Evolutionary conservation across 2,113 vertebrate species (phyloP).

Genomic region (Taxidea taxus): DNA sequence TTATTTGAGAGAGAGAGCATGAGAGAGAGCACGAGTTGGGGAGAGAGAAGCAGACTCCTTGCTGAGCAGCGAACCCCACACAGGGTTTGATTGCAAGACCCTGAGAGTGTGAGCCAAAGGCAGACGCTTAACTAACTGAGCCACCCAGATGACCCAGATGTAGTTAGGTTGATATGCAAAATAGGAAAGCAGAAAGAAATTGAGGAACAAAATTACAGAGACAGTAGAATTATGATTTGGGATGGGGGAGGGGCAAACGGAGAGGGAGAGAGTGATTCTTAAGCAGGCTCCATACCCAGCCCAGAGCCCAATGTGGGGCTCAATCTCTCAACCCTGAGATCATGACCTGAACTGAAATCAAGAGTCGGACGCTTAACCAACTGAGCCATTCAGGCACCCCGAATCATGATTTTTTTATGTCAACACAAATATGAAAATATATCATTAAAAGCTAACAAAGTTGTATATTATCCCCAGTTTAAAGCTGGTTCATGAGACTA

Average conservation of each 20-base stretch:
- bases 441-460: not conserved
- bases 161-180: not conserved
- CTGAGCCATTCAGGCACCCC: not conserved
- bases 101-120: no score
- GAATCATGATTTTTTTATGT: not conserved
- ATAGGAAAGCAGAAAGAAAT: slow-evolving; percentile 7
- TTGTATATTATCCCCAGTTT: slow-evolving; percentile 11
- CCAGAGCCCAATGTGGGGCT: not conserved
- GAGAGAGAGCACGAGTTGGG: no score
- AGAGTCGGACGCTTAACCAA: not conserved
- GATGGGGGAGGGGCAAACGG: not conserved
- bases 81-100: no score
- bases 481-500: slow-evolving; percentile 6
- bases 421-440: not conserved
- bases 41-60: no score
- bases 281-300: not conserved
- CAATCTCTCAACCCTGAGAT: not conserved
- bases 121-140: no score
- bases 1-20: no score
- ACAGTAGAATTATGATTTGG: not conserved
- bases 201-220: not conserved
- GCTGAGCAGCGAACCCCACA: no score
- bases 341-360: not conserved
- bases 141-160: no score
- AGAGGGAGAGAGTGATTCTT: not conserved